phyloP scores from a whole-genome alignment of 2,888 invertebrate species.

The Drosophila buzzatii region DNA sequence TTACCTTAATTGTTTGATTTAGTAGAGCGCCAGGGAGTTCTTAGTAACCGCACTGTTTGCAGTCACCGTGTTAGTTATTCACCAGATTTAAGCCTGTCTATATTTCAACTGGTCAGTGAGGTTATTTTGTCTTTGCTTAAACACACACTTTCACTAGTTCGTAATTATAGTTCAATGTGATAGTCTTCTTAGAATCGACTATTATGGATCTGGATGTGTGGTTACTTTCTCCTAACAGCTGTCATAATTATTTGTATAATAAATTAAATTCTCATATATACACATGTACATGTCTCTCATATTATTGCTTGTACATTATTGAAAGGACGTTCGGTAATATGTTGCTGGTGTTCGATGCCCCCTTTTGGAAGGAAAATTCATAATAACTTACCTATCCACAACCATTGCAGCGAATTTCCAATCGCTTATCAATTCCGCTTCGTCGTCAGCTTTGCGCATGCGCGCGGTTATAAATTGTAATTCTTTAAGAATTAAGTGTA shows the following conservation, averaged over 20 bases:
- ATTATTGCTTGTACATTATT: too few relatives aligned
- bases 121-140: neutral
- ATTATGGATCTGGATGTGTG: neutral
- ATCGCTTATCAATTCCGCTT: conserved; percentile 96
- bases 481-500: conserved; percentile 96
- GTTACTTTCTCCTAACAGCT: neutral
- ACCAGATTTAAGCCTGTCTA: conserved; percentile 18
- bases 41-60: conserved; percentile 38
- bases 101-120: conserved; percentile 1
- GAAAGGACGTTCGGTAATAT: too few relatives aligned
- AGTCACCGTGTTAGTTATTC: conserved; percentile 21
- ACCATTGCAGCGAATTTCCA: conserved; percentile 99
- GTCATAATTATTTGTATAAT: too few relatives aligned
- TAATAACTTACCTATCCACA: conserved; percentile 91
- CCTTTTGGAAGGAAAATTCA: too few relatives aligned
- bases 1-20: conserved; percentile 73
- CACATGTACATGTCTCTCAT: too few relatives aligned
- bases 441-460: conserved; percentile 97
- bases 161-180: neutral
- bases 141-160: neutral
- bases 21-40: conserved; percentile 18
- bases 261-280: too few relatives aligned
- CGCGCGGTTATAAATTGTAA: conserved; percentile 97
- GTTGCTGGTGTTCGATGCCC: too few relatives aligned
- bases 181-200: neutral